phyloP scores from a whole-genome alignment of 1,140 invertebrate genomes.

The Oryctes rhinoceros region DNA sequence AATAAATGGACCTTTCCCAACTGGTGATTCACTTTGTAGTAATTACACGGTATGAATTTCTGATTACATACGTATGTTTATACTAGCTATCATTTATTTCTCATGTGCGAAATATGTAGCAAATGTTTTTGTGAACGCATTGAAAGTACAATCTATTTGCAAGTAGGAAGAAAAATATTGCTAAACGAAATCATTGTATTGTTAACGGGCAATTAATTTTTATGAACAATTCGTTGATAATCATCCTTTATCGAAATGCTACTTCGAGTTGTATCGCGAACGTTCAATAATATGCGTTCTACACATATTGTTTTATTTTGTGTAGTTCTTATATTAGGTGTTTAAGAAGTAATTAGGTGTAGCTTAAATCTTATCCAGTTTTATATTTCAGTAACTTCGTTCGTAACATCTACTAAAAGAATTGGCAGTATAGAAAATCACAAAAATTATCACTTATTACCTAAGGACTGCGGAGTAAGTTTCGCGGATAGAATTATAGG shows the following conservation, averaged over 20 bases:
- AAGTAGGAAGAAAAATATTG: background rate
- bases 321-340: background rate
- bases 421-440: background rate
- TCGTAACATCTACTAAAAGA: background rate
- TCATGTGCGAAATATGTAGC: no score
- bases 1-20: no score
- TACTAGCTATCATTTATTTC: no score
- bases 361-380: no score
- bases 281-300: background rate
- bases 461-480: slow-evolving; percentile 65
- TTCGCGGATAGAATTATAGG: slow-evolving; percentile 70
- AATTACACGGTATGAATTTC: no score
- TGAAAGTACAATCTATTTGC: background rate
- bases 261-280: background rate
- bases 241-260: background rate
- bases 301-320: background rate
- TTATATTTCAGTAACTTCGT: background rate
- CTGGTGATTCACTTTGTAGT: no score
- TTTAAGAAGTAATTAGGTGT: no score
- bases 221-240: background rate
- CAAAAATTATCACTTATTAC: slow-evolving; percentile 46
- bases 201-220: background rate
- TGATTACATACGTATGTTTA: no score
- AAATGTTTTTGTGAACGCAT: background rate
- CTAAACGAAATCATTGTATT: background rate